Evolutionary conservation across 2,888 invertebrate species (phyloP), one percentile per base, ranked within the genome.

Genomic region (Sussaba pulchella): DNA sequence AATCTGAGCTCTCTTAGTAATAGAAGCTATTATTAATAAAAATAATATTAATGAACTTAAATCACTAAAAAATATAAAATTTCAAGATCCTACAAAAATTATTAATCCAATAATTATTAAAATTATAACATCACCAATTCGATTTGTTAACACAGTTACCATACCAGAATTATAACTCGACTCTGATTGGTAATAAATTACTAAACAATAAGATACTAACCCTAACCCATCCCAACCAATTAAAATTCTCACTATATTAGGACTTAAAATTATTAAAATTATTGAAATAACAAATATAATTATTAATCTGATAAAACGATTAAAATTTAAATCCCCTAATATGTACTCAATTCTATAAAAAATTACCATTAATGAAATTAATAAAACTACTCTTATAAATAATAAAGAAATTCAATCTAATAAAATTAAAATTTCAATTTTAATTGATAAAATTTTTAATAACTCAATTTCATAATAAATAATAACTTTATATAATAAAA

Each of bases 1-100:
- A 93, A 96, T 94, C 92, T 96, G 96, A 89, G 96, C 96, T 85
- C 96, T 96, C 92, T 96, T 96, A 79, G 96, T 96, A 93, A 96
- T 94, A 69, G 94, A 93, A 0, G 95, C 95, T 19, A 94, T 66
- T 47, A 92, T 71, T 45, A 93, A 67, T 75, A 92, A 74, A 41
- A 87, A 71, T 66, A 88, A n/a, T 24, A 69, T 52, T 19, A 78
- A 6, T 92, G 94, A 91, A 93, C 94, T 85, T 94, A 91, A 89
- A 93, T 92, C 82, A 94, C 88, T 87, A 94, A 92, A n/a, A 85
- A 8, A 0, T 90, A 89, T 91, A 94, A 91, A 86, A 94, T 88
- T 85, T 84, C 64, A 82, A 3, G 84, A 92, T 0, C 94, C 94
- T 92, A 92, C 93, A 93, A 93, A 93, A 90, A 94, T 87, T 90